These are phyloP conservation scores for Lates calcarifer DNA, from an alignment of 2,113 vertebrate species.

Conservation along the genomic window DNA sequence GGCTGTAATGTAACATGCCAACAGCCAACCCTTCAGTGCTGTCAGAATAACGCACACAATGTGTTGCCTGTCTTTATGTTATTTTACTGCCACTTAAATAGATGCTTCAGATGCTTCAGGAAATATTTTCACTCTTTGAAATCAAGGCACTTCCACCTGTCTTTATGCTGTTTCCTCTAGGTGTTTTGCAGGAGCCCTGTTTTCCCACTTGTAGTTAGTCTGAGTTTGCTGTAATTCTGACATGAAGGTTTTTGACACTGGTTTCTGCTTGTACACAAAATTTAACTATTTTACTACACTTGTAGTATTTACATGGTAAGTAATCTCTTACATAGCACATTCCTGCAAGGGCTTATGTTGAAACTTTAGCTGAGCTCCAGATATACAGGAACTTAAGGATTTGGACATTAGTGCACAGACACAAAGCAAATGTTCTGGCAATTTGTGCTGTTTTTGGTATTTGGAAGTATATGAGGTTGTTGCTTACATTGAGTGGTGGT, in stretches of 20 bases:
- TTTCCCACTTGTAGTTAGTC: not conserved
- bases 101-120: not conserved
- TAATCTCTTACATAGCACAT: slow-evolving; percentile 48
- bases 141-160: not conserved
- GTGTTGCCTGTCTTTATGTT: not conserved
- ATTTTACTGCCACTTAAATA: not conserved
- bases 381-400: not conserved
- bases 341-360: slow-evolving; percentile 38
- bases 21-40: not conserved
- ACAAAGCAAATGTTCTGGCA: not conserved
- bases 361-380: slow-evolving; percentile 18
- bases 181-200: not conserved
- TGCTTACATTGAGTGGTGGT: slow-evolving; percentile 33
- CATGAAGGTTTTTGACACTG: not conserved
- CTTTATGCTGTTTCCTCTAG: not conserved
- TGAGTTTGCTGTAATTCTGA: not conserved
- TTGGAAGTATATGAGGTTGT: slow-evolving; percentile 17
- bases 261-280: not conserved
- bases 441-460: not conserved
- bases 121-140: slow-evolving; percentile 14
- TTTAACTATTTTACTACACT: slow-evolving; percentile 16
- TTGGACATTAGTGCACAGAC: not conserved
- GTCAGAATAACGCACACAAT: not conserved
- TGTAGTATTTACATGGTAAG: slow-evolving; percentile 30
- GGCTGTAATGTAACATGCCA: not conserved